These are phyloP conservation scores for Leptoteleia sp. DNA, from an alignment of 1,140 invertebrate species.

Conservation along the genomic window DNA sequence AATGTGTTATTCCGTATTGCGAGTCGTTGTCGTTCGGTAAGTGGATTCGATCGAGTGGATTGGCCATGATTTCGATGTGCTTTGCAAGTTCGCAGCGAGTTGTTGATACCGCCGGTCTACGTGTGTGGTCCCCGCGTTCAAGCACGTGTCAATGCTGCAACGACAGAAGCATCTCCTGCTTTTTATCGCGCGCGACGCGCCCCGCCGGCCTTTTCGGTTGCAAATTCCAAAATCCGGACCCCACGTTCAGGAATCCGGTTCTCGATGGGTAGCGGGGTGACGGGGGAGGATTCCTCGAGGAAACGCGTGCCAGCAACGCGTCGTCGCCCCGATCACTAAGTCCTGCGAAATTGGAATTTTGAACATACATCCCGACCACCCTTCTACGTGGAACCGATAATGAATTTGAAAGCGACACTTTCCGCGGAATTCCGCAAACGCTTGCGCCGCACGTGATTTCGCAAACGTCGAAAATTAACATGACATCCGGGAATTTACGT, in stretches of 20 bases:
- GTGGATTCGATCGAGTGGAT: too few relatives aligned
- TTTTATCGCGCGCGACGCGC: conserved; percentile 69
- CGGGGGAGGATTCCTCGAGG: conserved; percentile 26
- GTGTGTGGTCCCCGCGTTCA: conserved; percentile 73
- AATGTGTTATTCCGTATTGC: too few relatives aligned
- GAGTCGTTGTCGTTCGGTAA: too few relatives aligned
- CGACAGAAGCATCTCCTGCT: conserved; percentile 56
- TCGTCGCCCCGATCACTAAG: conserved; percentile 13
- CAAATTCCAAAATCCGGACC: conserved; percentile 69
- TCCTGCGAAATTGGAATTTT: conserved; percentile 37
- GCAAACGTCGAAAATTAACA: conserved; percentile 24
- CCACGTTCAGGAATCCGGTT: conserved; percentile 53
- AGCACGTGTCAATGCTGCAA: conserved; percentile 71
- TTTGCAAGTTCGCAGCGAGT: neutral
- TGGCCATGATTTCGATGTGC: too few relatives aligned
- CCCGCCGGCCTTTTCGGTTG: conserved; percentile 65
- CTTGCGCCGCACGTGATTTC: conserved; percentile 35
- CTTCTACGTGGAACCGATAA: conserved; percentile 41
- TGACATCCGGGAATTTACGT: conserved; percentile 26
- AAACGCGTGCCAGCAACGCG: conserved; percentile 58
- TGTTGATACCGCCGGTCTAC: conserved; percentile 38
- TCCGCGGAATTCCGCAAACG: conserved; percentile 42
- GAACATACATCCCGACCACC: conserved; percentile 50
- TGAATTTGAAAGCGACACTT: conserved; percentile 53
- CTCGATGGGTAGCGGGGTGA: conserved; percentile 9